Conservation (phyloP, 2,888 invertebrate species). For the Apotomis betuletana region DNA sequence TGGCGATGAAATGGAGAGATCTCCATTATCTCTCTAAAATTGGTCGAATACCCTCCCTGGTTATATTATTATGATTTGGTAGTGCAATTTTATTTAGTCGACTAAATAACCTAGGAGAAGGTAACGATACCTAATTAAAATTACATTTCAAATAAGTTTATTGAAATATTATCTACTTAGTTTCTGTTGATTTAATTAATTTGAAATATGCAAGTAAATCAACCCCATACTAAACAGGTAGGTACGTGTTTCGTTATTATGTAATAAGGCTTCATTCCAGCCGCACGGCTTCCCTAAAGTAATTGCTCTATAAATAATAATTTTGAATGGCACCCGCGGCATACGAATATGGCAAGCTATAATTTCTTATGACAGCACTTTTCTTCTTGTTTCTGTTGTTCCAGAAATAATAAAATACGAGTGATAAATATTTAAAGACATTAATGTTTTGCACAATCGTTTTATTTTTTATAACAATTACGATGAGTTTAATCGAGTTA, state of each 20-base stretch:
- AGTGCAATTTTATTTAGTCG: too few species aligned
- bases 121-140: too few species aligned
- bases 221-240: conserved; percentile 1
- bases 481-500: too few species aligned
- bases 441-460: not conserved
- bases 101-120: too few species aligned
- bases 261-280: conserved; percentile 25
- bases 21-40: too few species aligned
- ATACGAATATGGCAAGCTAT: conserved; percentile 29
- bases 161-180: too few species aligned
- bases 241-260: conserved; percentile 29
- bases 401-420: conserved; percentile 6
- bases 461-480: too few species aligned
- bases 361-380: conserved; percentile 20
- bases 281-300: conserved; percentile 30
- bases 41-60: too few species aligned
- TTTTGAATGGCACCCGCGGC: conserved; percentile 32
- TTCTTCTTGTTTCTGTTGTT: conserved; percentile 1
- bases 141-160: too few species aligned
- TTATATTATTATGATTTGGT: too few species aligned
- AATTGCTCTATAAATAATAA: conserved; percentile 36
- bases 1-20: too few species aligned
- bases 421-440: not conserved
- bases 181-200: conserved; percentile 8
- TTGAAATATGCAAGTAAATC: not conserved